Evolutionary conservation across 2,888 invertebrate species (phyloP).

Genomic region (Odontocerum albicorne): DNA sequence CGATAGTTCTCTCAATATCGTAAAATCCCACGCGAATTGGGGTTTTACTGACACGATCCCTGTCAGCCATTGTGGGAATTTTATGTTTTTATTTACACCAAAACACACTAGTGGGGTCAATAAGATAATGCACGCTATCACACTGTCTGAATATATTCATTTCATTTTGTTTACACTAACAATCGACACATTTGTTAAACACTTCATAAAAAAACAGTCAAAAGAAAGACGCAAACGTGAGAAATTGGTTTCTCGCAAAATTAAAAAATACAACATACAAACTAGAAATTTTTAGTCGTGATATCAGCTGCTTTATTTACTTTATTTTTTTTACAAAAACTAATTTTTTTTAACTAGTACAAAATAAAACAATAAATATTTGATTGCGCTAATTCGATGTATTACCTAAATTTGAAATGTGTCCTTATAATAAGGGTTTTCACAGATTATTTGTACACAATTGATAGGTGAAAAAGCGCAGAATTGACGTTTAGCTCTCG

Average conservation of each 20-base stretch:
- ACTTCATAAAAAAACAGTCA: conserved; percentile 9
- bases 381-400: conserved; percentile 18
- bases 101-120: conserved; percentile 5
- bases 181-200: conserved; percentile 3
- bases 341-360: conserved; percentile 4
- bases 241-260: conserved; percentile 4
- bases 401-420: conserved; percentile 5
- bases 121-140: conserved; percentile 1
- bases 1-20: conserved; percentile 96
- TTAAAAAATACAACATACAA: no score
- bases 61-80: conserved; percentile 54
- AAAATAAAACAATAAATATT: conserved; percentile 1
- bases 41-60: conserved; percentile 62
- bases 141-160: conserved; percentile 4
- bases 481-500: conserved; percentile 10
- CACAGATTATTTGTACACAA: conserved; percentile 4
- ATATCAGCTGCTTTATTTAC: no score
- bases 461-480: conserved; percentile 16
- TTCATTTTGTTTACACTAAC: conserved; percentile 3
- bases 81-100: conserved; percentile 8
- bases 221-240: conserved; percentile 2
- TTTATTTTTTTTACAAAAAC: no score
- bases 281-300: no score
- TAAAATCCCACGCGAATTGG: conserved; percentile 94
- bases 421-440: conserved; percentile 8